phyloP scores from a whole-genome alignment of 2,888 invertebrate species.

The Mythimna loreyi region DNA sequence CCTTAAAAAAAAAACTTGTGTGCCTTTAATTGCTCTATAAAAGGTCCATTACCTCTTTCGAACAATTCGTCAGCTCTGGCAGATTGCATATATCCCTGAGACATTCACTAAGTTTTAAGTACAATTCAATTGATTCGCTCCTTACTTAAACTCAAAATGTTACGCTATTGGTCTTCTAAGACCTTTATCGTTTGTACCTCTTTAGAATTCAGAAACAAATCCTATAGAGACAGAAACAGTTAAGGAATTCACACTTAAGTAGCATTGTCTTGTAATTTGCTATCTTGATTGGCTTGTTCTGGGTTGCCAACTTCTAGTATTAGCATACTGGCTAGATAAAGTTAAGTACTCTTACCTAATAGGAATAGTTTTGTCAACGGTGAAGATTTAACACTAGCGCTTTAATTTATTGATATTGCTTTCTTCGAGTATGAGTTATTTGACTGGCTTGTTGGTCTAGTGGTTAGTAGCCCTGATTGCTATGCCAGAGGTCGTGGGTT shows the following conservation, averaged over 20 bases:
- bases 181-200: slow-evolving; percentile 18
- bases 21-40: no score
- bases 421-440: background rate
- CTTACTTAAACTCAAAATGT: background rate
- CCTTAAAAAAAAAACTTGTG: no score
- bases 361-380: slow-evolving; percentile 20
- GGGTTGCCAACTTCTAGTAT: slow-evolving; percentile 39
- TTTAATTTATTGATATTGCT: background rate
- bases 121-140: background rate
- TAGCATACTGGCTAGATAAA: slow-evolving; percentile 51
- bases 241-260: slow-evolving; percentile 53
- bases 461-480: no score
- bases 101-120: background rate
- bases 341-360: slow-evolving; percentile 34
- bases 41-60: no score
- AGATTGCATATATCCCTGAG: background rate
- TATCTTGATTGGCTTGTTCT: slow-evolving; percentile 51
- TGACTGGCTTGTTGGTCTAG: no score
- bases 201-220: slow-evolving; percentile 38
- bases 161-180: background rate
- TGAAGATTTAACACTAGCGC: slow-evolving; percentile 11
- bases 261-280: slow-evolving; percentile 52
- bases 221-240: slow-evolving; percentile 32
- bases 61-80: no score
- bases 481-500: no score